A percentile compares a stretch with the other conserved stretches of the same genome.
These are phyloP conservation scores for Athetis lepigone DNA, from an alignment of 2,888 invertebrate genomes.

Conservation along the genomic window DNA sequence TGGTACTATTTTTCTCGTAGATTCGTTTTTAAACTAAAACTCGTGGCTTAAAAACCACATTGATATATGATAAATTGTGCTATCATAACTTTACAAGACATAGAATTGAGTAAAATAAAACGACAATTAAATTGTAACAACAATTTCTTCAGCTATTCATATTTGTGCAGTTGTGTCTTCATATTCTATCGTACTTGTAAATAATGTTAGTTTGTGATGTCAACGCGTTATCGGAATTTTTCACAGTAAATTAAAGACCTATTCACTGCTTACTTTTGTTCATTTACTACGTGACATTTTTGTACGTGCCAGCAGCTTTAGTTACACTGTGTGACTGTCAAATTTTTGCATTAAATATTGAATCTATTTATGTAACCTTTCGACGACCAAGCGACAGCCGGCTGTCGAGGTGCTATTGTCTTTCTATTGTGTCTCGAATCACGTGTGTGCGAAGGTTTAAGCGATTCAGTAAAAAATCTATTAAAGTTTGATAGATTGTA, in stretches of 20 bases:
- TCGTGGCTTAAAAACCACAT: conserved; percentile 1
- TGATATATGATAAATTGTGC: conserved; percentile 1
- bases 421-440: no score
- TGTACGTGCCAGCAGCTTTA: no score
- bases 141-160: conserved; percentile 24
- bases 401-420: no score
- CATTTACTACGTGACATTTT: conserved; percentile 25
- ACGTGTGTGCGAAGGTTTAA: no score
- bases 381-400: no score
- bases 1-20: not conserved
- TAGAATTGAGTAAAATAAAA: no score
- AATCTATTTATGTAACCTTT: no score
- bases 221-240: conserved; percentile 10
- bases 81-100: not conserved
- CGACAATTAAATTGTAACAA: conserved; percentile 25
- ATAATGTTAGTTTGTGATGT: conserved; percentile 17
- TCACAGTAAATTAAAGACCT: conserved; percentile 28
- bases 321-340: no score
- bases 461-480: no score
- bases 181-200: conserved; percentile 22
- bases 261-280: conserved; percentile 33
- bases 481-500: no score
- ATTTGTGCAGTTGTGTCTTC: conserved; percentile 43
- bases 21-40: not conserved
- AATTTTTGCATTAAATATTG: no score